Conservation (phyloP, 2,113 vertebrate genomes). For the Thymallus thymallus region DNA sequence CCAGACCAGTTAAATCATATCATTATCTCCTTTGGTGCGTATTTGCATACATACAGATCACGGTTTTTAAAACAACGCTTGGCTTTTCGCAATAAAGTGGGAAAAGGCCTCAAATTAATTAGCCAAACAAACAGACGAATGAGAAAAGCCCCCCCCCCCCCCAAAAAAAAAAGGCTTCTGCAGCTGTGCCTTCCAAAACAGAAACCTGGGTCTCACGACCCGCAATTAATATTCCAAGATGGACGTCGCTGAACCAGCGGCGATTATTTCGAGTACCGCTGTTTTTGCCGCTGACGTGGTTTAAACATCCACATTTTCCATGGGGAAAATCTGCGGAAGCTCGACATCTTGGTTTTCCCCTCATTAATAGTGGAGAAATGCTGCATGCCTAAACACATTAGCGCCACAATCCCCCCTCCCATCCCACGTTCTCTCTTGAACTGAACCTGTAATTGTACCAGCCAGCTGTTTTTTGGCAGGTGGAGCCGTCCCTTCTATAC, state of each 20-base stretch:
- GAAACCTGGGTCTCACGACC: conserved; percentile 33
- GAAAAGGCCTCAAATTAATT: conserved; percentile 46
- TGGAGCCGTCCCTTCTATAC: conserved; percentile 30
- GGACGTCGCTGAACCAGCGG: conserved; percentile 42
- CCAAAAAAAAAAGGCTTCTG: conserved; percentile 37
- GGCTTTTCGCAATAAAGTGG: neutral
- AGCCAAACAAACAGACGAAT: conserved; percentile 36
- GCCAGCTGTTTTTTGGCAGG: conserved; percentile 62
- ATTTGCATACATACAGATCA: conserved; percentile 40
- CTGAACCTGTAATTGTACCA: conserved; percentile 58
- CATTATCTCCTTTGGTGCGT: conserved; percentile 16
- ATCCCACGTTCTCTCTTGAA: conserved; percentile 32
- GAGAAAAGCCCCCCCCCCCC: neutral
- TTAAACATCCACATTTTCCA: conserved; percentile 63
- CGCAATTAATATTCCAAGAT: conserved; percentile 61
- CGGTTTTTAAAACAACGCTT: conserved; percentile 31
- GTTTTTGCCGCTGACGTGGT: conserved; percentile 49
- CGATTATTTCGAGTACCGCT: conserved; percentile 61
- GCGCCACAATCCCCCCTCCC: conserved; percentile 46
- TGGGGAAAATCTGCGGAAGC: conserved; percentile 28
- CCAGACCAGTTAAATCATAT: conserved; percentile 19
- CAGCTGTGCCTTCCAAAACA: conserved; percentile 55
- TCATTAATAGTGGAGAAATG: conserved; percentile 43
- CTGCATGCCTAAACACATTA: conserved; percentile 58
- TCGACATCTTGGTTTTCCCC: conserved; percentile 15